These are phyloP conservation scores for Phocoena phocoena DNA, from an alignment of 2,113 vertebrate genomes.

Conservation along the genomic window DNA sequence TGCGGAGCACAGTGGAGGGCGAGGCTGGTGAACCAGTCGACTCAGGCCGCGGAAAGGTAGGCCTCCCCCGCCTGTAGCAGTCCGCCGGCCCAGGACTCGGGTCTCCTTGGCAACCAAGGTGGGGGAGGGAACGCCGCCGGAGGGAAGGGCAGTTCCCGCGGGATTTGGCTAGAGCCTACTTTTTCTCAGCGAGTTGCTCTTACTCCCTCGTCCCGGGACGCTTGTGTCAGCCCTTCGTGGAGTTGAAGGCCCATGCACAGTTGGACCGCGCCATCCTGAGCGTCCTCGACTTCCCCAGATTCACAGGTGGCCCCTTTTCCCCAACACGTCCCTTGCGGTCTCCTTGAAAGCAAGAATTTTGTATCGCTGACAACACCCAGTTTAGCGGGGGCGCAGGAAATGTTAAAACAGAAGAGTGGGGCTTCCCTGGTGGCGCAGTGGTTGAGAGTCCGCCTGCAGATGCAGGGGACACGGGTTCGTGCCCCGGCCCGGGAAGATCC, in stretches of 20 bases:
- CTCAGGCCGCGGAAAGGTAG: fast-evolving
- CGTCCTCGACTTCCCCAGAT: not conserved
- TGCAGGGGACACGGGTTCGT: no score
- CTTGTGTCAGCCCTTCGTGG: fast-evolving
- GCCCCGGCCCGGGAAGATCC: no score
- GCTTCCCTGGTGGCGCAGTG: no score
- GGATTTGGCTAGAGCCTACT: not conserved
- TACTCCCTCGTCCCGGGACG: fast-evolving
- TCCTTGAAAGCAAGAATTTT: not conserved
- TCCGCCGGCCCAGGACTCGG: fast-evolving
- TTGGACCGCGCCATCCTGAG: fast-evolving
- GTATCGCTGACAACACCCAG: not conserved
- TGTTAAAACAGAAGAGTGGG: not conserved
- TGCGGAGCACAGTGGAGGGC: not conserved
- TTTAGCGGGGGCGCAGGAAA: not conserved
- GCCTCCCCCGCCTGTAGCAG: fast-evolving
- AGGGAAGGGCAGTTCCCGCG: not conserved
- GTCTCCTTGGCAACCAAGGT: slow-evolving; percentile 58
- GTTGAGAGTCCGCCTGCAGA: no score
- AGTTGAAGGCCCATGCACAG: fast-evolving
- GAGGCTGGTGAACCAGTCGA: fast-evolving
- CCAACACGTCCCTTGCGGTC: fast-evolving
- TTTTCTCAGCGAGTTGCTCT: fast-evolving
- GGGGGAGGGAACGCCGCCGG: fast-evolving
- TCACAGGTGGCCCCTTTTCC: not conserved